phyloP scores from a whole-genome alignment of 2,888 invertebrate species.

The Anagyrus pseudococci region DNA sequence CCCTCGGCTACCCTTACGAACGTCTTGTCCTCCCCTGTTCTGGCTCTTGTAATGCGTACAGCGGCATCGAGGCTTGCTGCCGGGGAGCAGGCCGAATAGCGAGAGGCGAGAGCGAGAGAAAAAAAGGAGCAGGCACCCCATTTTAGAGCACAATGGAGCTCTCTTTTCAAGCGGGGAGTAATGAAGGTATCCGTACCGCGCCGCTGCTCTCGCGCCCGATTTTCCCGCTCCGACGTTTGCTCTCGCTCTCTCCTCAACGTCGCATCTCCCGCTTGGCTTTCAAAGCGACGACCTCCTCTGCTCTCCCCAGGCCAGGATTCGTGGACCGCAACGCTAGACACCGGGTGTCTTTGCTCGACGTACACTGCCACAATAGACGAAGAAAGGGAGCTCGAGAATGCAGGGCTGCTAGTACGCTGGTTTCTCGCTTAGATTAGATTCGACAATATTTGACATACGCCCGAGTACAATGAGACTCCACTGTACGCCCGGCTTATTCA shows the following conservation, averaged over 20 bases:
- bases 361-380: no score
- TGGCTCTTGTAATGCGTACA: neutral
- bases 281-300: neutral
- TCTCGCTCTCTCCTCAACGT: neutral
- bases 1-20: no score
- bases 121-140: conserved; percentile 46
- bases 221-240: conserved; percentile 10
- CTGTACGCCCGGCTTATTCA: no score
- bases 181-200: conserved; percentile 53
- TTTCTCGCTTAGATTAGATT: no score
- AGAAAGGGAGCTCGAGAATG: no score
- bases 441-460: no score
- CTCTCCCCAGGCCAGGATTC: neutral
- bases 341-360: conserved; percentile 2
- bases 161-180: conserved; percentile 53
- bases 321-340: conserved; percentile 9
- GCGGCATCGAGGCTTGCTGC: neutral
- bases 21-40: neutral
- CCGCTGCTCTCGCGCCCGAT: conserved; percentile 36
- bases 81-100: conserved; percentile 4
- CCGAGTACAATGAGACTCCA: no score
- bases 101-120: conserved; percentile 1
- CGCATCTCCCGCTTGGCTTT: neutral
- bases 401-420: no score
- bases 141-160: conserved; percentile 53